Conservation (phyloP, 2,888 invertebrate genomes). For the Escarpia spicata region DNA sequence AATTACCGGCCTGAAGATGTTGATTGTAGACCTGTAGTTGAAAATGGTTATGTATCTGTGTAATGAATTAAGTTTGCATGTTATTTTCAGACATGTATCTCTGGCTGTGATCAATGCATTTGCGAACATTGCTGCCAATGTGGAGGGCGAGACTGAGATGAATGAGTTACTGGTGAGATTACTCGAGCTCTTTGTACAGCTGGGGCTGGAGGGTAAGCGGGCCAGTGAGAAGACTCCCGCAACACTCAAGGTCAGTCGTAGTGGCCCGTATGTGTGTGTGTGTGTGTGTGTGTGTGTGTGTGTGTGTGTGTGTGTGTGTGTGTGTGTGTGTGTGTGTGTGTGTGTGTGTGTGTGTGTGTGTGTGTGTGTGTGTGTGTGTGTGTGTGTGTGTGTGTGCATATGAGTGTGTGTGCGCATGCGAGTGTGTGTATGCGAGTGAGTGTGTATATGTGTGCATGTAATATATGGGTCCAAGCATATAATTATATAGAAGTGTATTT, state of each 20-base stretch:
- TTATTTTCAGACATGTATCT: conserved; percentile 78
- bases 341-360: background rate
- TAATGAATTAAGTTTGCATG: background rate
- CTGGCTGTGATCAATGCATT: conserved; percentile 95
- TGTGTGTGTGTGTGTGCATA: too few species aligned
- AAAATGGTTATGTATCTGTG: background rate
- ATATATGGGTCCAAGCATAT: background rate
- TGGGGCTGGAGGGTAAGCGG: conserved; percentile 95
- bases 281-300: background rate
- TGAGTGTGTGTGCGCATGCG: too few species aligned
- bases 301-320: background rate
- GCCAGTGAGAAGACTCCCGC: conserved; percentile 88
- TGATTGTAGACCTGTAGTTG: too few species aligned
- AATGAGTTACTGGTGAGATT: conserved; percentile 87
- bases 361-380: too few species aligned
- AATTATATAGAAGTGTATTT: background rate
- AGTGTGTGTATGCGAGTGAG: too few species aligned
- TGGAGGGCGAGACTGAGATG: conserved; percentile 83
- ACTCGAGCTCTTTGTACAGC: conserved; percentile 95
- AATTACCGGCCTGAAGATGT: too few species aligned
- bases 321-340: background rate
- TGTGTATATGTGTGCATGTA: background rate
- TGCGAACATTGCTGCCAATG: conserved; percentile 93
- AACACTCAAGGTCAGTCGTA: conserved; percentile 69
- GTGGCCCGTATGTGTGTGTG: too few species aligned